Conservation (phyloP, 2,113 vertebrate species). For the Ariopsis seemanni region DNA sequence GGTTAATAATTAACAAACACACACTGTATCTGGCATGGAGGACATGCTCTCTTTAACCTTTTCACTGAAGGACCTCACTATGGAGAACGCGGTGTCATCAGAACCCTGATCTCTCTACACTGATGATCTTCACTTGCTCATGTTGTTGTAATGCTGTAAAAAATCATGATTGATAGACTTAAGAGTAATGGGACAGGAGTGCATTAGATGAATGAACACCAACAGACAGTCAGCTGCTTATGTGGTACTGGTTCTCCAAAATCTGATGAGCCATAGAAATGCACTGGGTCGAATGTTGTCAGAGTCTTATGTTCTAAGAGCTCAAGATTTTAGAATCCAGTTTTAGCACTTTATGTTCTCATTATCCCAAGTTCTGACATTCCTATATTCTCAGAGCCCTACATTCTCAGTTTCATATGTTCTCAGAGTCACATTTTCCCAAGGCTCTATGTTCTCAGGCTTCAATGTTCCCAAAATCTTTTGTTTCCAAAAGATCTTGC, state of each 20-base stretch:
- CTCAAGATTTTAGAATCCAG: not conserved
- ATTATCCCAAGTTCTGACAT: not conserved
- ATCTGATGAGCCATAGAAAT: not conserved
- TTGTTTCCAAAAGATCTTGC: not conserved
- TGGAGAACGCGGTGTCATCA: not conserved
- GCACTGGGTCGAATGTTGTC: not conserved
- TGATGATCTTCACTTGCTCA: not conserved
- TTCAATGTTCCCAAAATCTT: not conserved
- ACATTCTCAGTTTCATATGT: not conserved
- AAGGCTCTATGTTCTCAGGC: not conserved
- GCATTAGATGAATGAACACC: not conserved
- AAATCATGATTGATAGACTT: not conserved
- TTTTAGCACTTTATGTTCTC: not conserved
- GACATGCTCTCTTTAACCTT: constrained; percentile 53
- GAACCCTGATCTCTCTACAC: not conserved
- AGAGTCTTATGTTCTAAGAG: not conserved
- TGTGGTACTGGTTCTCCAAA: not conserved
- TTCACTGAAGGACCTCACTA: constrained; percentile 18
- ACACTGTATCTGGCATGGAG: not conserved
- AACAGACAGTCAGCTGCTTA: not conserved
- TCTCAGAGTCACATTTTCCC: not conserved
- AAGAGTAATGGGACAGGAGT: not conserved
- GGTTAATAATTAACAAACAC: constrained; percentile 45
- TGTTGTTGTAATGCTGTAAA: not conserved
- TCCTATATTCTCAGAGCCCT: not conserved